Evolutionary conservation across 2,888 invertebrate species (phyloP).

Genomic region (Heliconius aoede): DNA sequence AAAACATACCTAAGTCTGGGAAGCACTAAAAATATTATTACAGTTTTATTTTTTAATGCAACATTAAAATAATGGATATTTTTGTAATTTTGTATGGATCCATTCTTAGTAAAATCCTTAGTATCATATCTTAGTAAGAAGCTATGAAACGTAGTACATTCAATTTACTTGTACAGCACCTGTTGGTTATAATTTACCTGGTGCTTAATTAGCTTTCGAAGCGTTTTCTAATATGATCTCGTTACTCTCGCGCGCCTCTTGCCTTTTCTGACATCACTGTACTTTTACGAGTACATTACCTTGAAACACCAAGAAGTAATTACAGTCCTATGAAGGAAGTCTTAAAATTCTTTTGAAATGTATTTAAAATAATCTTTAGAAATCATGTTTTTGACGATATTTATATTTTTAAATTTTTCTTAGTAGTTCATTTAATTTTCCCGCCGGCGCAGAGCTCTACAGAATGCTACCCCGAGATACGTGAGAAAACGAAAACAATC

Average conservation of each 20-base stretch:
- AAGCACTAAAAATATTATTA: background rate
- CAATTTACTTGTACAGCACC: background rate
- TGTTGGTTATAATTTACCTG: background rate
- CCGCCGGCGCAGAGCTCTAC: too few relatives aligned
- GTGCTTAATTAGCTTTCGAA: constrained; percentile 37
- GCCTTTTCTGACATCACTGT: background rate
- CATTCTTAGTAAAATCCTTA: background rate
- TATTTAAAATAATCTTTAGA: background rate
- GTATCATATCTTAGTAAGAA: background rate
- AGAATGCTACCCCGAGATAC: too few relatives aligned
- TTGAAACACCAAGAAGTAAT: background rate
- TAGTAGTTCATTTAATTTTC: too few relatives aligned
- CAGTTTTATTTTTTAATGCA: background rate
- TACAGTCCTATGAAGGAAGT: background rate
- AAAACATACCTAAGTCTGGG: background rate
- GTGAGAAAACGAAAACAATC: too few relatives aligned
- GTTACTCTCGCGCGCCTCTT: constrained; percentile 20
- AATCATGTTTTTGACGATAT: background rate
- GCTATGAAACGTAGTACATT: background rate
- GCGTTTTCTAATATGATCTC: constrained; percentile 32
- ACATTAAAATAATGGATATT: background rate
- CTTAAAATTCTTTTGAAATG: background rate
- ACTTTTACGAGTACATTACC: background rate
- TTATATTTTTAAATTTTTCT: too few relatives aligned
- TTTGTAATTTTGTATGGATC: background rate